Base-by-base conservation (phyloP, 2,797 vertebrate species). In the Oophaga sylvatica region DNA sequence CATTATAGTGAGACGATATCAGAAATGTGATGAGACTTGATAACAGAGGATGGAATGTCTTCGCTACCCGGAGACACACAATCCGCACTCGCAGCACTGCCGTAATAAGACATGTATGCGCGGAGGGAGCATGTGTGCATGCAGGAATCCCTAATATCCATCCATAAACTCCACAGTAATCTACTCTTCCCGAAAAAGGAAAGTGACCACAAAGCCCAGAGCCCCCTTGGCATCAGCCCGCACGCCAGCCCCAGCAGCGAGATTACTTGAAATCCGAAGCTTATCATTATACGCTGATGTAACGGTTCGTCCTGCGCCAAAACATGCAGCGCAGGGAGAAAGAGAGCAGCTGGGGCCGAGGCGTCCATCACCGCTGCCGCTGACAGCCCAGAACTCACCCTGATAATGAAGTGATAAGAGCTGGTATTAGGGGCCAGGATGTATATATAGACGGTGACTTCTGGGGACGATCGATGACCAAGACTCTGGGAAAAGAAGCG, bases 341-440 rank as follows among this genome's bases (percentile, higher is more conserved):
- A 56, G 60, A 79, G 60, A 77, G 53, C 77, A 71, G 77, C 78
- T 86, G 83, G 83, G 75, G 19, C 16, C 17, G 16, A 60, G 60
- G 60, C 57, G 29, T 85, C 57, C 83, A 78, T 77, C 83, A 84
- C 59, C 26, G 31, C 59, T 29, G 20, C 67, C n/a, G 65, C 68
- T 62, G 85, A 86, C 95, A 95, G 90, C 15, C 92, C 62, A 93
- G 90, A 76, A 87, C 20, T 73, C 94, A 94, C 8, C 90, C 93
- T 0, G 93, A 93, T 0, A 92, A 90, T 57, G 77, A 71, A 80
- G 85, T 71, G 77, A 86, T 86, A 86, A 86, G 53, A 26, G 53
- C 53, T 11, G 78, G 77, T 26, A 71, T 86, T 80, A 86, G 65
- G 53, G 77, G 15, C 48, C 84, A 20, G 5, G 22, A n/a, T 26